Evolutionary conservation across 2,888 invertebrate genomes (phyloP).

Genomic region (Idaea aversata): DNA sequence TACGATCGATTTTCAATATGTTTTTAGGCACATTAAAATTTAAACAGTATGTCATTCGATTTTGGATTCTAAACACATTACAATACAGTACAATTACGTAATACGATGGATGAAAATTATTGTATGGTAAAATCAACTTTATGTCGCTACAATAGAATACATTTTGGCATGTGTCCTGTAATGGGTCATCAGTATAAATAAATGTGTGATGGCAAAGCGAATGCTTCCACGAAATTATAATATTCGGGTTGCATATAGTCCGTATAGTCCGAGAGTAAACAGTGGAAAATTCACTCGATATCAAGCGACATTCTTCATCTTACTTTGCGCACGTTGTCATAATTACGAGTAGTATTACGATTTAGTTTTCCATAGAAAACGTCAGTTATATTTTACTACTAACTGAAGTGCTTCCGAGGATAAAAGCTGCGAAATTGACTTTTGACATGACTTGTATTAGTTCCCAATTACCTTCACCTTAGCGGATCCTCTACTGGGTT

Average conservation of each 20-base stretch:
- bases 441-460: too few species aligned
- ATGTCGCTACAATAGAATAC: neutral
- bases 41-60: neutral
- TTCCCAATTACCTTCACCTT: too few species aligned
- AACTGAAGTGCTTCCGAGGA: too few species aligned
- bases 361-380: too few species aligned
- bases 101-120: neutral
- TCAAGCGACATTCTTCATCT: neutral
- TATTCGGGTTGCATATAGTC: neutral
- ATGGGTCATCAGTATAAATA: neutral
- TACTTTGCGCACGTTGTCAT: too few species aligned
- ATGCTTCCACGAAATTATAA: constrained; percentile 1
- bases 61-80: neutral
- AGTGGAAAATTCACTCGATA: neutral
- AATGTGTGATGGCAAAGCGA: neutral
- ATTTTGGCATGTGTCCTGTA: neutral
- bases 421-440: too few species aligned
- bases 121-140: neutral
- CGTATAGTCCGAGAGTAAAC: neutral
- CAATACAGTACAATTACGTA: neutral
- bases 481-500: too few species aligned
- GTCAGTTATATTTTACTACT: too few species aligned
- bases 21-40: neutral
- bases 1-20: neutral
- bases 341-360: too few species aligned